A percentile compares a stretch with the other conserved stretches of the same genome.
phyloP scores from a whole-genome alignment of 2,888 invertebrate species.

The Lacanobia wlatinum region DNA sequence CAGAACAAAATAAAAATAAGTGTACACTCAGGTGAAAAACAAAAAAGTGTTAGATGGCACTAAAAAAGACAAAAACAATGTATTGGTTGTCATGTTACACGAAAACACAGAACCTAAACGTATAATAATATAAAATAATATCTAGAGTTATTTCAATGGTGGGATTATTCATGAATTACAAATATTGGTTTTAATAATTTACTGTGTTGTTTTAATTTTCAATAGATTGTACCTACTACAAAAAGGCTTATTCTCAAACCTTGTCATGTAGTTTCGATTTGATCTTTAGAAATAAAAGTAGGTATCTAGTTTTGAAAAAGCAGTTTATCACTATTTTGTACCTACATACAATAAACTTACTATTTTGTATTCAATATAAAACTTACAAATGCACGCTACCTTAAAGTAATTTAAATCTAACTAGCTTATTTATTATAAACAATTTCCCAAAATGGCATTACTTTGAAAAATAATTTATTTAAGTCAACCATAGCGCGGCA shows the following conservation, averaged over 20 bases:
- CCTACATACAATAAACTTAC: constrained; percentile 4
- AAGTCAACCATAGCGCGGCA: constrained; percentile 13
- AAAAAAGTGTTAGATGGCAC: constrained; percentile 32
- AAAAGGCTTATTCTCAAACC: background rate
- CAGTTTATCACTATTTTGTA: background rate
- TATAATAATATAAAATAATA: constrained; percentile 12
- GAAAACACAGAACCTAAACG: constrained; percentile 23
- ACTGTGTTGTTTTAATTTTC: background rate
- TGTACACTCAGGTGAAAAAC: constrained; percentile 10
- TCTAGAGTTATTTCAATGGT: constrained; percentile 51
- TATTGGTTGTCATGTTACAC: constrained; percentile 45
- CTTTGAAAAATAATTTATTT: constrained; percentile 16
- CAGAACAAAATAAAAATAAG: constrained; percentile 14
- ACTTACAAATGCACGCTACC: constrained; percentile 37
- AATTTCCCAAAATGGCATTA: constrained; percentile 9
- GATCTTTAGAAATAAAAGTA: background rate
- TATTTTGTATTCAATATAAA: constrained; percentile 27
- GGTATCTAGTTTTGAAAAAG: background rate
- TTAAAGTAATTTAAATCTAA: constrained; percentile 9
- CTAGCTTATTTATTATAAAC: background rate
- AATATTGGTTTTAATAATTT: constrained; percentile 4
- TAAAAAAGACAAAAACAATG: constrained; percentile 19
- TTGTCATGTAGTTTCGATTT: background rate
- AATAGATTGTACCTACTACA: no score
- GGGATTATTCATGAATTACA: constrained; percentile 58